Base-by-base conservation (phyloP, 35 echinoderm and acorn worm genomes). In the Holothuria glaberrima region DNA sequence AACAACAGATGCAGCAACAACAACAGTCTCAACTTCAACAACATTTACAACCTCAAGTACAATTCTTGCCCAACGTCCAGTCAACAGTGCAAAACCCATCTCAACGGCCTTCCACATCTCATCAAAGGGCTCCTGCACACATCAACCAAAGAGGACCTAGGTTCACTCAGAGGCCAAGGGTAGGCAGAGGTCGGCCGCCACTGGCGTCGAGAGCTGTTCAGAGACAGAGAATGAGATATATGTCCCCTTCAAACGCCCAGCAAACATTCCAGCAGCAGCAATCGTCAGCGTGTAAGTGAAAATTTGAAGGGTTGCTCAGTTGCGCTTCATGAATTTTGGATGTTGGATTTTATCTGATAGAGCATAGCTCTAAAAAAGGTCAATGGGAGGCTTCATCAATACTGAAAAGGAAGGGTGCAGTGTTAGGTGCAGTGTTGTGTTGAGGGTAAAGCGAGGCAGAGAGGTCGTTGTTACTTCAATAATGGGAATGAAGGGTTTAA, bases 1-100 rank as follows among this genome's bases (percentile, higher is more conserved):
- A n/a, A n/a, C 74, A 78, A 78, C 74, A 78, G 74, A 78, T 41
- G 50, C 74, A 48, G 5, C 50, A 48, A 52, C 74, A 78, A 78
- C 74, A 78, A 78, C 74, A 48, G 5, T 48, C 36, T 18, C 70
- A 73, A 19, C 44, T 46, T 46, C 44, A 46, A 12, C 44, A 46
- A 12, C 44, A 12, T 46, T 33, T 71, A 17, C 21, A 27, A 31
- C 13, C 68, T 71, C 72, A 76, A 41, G 46, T 13, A 48, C 74
- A 78, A 24, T 78, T 48, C 74, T 78, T 78, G 74, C 74, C 74
- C 14, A 78, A 56, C 50, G 74, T 78, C 21, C 74, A 78, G 21
- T 48, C 44, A 24, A 48, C 74, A 6, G 50, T 78, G 74, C 74
- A 78, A n/a, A 35, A 24, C 50, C 44, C 50, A 54, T 54, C 50